Percentiles rank a stretch among this genome's conserved stretches.
Conservation (phyloP, 1,140 invertebrate genomes). For the Halictus rubicundus region DNA sequence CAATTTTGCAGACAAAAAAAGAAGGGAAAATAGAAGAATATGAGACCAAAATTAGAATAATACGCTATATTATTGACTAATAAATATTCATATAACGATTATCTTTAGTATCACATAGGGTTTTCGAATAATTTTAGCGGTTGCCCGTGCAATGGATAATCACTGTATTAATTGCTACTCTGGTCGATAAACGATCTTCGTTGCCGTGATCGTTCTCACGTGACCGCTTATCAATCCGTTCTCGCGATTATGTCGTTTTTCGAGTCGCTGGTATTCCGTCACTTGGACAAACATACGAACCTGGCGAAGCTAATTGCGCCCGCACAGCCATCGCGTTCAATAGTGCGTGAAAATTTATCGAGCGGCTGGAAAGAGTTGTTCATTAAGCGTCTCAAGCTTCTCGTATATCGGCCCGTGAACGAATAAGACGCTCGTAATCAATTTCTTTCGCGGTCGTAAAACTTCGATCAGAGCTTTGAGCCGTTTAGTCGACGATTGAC, state of each 20-base stretch:
- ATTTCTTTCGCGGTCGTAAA: background rate
- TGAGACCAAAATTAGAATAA: too few species aligned
- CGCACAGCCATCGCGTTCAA: conserved; percentile 18
- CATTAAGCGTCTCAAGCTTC: background rate
- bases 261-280: conserved; percentile 2
- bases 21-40: too few species aligned
- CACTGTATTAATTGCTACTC: too few species aligned
- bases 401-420: background rate
- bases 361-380: background rate
- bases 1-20: too few species aligned
- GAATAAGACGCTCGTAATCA: background rate
- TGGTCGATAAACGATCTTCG: conserved; percentile 1
- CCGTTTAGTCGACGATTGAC: background rate
- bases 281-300: background rate
- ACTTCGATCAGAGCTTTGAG: background rate
- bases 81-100: too few species aligned
- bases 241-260: conserved; percentile 16
- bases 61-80: too few species aligned
- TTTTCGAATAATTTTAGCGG: too few species aligned
- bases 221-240: conserved; percentile 21
- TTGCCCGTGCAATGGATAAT: too few species aligned
- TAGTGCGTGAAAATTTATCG: conserved; percentile 33
- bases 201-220: background rate
- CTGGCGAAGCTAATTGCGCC: conserved; percentile 5
- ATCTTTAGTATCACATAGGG: too few species aligned